Base-by-base conservation (phyloP, 2,888 invertebrate species). In the Yponomeuta malinellus region DNA sequence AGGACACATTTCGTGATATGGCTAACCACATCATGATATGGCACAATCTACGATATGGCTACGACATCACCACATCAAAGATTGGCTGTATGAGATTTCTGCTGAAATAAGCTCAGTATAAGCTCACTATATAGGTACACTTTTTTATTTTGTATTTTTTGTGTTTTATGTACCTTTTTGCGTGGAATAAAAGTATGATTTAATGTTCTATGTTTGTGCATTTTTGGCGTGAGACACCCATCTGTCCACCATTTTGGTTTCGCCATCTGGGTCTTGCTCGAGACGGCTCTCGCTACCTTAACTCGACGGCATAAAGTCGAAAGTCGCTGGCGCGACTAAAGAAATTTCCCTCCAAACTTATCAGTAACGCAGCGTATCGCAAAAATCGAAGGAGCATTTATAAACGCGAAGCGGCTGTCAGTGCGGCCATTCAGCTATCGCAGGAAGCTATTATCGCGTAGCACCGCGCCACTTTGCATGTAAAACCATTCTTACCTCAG, bases 381-480 rank as follows among this genome's bases (percentile, higher is more conserved):
- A 29, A 65, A 65, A 65, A 65, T 65, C 65, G 65, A 65, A 65
- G 65, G 31, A 33, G 10, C 65, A 65, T 65, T 65, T 65, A 29
- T 65, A 33, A 31, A 33, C 29, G 65, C 31, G 65, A 31, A 33
- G 65, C 29, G 65, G 65, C 31, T 65, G 65, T 65, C 10, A 29
- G 65, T 10, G 65, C 31, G 65, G 65, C 83, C 81, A 81, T 84
- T 83, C 82, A 82, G 80, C 76, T 82, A 81, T 82, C 83, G 76
- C 76, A 75, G 84, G 85, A 85, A 85, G 84, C 83, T 78, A 85
- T 85, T 85, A 85, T 78, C 81, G 79, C 79, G 74, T 75, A 59
- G 65, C 65, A 65, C 65, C 65, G 65, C 31, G 29, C 52, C 52
- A 59, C 52, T 59, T 59, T 59, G 52, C 52, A 59, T 59, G 52